phyloP scores from a whole-genome alignment of 1,140 invertebrate species.

The Drosophila azteca region DNA sequence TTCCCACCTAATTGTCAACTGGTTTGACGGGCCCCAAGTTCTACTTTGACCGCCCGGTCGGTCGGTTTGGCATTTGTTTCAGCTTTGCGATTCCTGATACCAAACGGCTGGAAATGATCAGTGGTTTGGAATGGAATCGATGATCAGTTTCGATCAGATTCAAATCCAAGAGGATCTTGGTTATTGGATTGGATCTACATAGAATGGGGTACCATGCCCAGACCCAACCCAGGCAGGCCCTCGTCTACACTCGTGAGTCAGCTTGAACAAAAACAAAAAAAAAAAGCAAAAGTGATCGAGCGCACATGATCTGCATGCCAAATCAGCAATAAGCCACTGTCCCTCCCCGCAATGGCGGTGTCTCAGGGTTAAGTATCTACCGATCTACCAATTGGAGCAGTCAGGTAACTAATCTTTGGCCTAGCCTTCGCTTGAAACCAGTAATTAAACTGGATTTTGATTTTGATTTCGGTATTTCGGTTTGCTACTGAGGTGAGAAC shows the following conservation, averaged over 20 bases:
- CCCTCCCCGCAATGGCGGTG: neutral
- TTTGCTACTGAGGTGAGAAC: slow-evolving; percentile 18
- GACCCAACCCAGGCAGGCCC: slow-evolving; percentile 5
- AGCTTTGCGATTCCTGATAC: slow-evolving; percentile 22
- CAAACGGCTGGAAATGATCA: neutral
- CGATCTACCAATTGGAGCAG: slow-evolving; percentile 50
- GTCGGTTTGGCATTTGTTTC: slow-evolving; percentile 58
- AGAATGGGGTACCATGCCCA: neutral
- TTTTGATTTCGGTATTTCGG: neutral
- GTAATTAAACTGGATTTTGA: slow-evolving; percentile 53
- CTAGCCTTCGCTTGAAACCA: slow-evolving; percentile 54
- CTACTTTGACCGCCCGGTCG: slow-evolving; percentile 46
- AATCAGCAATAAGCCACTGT: slow-evolving; percentile 40
- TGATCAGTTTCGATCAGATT: no score
- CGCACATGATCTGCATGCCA: slow-evolving; percentile 60
- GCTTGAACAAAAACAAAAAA: slow-evolving; percentile 61
- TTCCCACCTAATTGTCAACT: slow-evolving; percentile 66
- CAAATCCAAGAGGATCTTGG: neutral
- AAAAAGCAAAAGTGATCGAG: slow-evolving; percentile 65
- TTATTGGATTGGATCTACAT: no score
- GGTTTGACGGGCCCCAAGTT: slow-evolving; percentile 71
- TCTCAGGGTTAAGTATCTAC: slow-evolving; percentile 49
- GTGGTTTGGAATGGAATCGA: no score
- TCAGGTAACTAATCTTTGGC: slow-evolving; percentile 39
- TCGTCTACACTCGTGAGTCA: slow-evolving; percentile 32